Base-by-base conservation (phyloP, 2,797 vertebrate species). In the Pogoniulus pusillus region DNA sequence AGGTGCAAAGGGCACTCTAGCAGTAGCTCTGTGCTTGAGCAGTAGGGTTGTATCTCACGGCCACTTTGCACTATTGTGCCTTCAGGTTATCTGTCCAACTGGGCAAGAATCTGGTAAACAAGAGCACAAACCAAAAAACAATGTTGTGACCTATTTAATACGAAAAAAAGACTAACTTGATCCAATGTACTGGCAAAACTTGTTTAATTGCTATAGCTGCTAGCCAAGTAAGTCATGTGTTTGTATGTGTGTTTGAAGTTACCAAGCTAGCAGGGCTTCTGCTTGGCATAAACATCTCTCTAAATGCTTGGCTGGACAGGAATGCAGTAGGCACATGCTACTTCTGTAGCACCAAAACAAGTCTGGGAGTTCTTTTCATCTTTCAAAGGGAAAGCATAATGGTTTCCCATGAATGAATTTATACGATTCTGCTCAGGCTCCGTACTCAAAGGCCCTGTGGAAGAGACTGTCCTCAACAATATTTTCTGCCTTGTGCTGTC, bases 101-200 rank as follows among this genome's bases (percentile, higher is more conserved):
- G 22, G 4, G n/a, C 51, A 78, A 81, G 82, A 93, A 87, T 72
- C 30, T 0, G 0, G 73, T 39, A 80, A 94, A 91, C 75, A 86
- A 63, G 65, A 83, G 66, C 35, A 54, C 43, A 83, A 53, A 87
- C 54, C 27, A 81, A 89, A 93, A 91, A 91, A 59, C 14, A 80
- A 29, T 24, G 65, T 10, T 84, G 75, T 93, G 89, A 93, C 84
- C 72, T 91, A 65, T 87, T 87, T 95, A 87, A 75, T 77, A n/a
- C 39, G 30, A 30, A 69, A 88, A 88, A n/a, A 94, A 57, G 53
- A 66, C 77, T 83, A 24, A 24, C 72, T 70, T 3, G 2, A 86
- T 76, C 77, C 39, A 85, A 76, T 49, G 15, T 76, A 60, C 80
- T 32, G 60, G 77, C 43, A 94, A 51, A 87, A 90, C 80, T 81